Evolutionary conservation across 1,140 invertebrate genomes (phyloP), one percentile per base, ranked within the genome.

Genomic region (Antheraea pernyi): DNA sequence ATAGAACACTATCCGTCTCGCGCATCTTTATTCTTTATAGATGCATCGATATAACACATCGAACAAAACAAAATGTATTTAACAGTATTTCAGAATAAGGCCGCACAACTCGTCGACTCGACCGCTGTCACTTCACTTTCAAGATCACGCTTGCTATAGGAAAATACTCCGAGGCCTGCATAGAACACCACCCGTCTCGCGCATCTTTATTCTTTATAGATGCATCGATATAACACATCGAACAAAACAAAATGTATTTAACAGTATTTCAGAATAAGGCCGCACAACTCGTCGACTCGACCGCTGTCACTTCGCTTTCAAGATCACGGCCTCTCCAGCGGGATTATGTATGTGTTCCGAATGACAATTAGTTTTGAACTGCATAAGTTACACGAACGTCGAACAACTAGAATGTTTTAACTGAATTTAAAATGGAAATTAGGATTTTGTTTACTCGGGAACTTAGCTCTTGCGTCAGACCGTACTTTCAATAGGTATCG

Each of bases 261-360:
- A 53, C 46, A 53, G 5, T 53, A 53, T 53, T 76, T 59, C 72
- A 69, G 75, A 82, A 83, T 82, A 82, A 66, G 71, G 75, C 71
- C 48, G 69, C 65, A 16, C 46, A 53, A 13, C 13, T 53, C 46
- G 46, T 53, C 65, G 72, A 19, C 0, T 66, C 65, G 70, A 36
- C 71, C 71, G 78, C 63, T 74, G 79, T 80, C 76, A 79, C 77
- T 78, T 70, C 59, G 64, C 72, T 74, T 79, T 80, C 75, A 84
- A 86, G 82, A 86, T 86, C 83, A 86, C 75, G 81, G 80, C 76
- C 84, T 80, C 77, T 82, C 76, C 70, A 72, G 61, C 67, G 70
- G 78, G 83, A 85, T 86, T 85, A 83, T 79, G 80, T 83, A 84
- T 84, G 83, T 80, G 80, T 73, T 73, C 69, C 71, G 84, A 85